These are phyloP conservation scores for Thysanoteuthis rhombus DNA, from an alignment of 2,888 invertebrate genomes.

Conservation along the genomic window DNA sequence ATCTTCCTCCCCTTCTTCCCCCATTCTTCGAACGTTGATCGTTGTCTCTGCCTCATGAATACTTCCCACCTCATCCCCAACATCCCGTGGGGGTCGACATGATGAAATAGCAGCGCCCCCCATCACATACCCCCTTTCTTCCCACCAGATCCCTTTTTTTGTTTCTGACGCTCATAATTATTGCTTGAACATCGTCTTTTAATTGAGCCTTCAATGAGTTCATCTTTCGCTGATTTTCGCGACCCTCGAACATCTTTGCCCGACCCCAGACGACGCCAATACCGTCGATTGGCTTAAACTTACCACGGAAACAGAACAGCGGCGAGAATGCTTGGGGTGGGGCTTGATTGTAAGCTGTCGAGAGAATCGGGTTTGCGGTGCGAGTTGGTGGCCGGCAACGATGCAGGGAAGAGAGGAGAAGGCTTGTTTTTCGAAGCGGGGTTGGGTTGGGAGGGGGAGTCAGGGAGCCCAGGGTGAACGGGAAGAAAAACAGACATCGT, in stretches of 20 bases:
- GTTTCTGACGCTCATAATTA: background rate
- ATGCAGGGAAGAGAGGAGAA: background rate
- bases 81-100: background rate
- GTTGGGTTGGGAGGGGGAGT: background rate
- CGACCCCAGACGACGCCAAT: background rate
- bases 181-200: background rate
- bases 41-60: background rate
- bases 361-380: background rate
- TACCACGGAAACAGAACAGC: background rate
- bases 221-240: background rate
- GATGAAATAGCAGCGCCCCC: background rate
- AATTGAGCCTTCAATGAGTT: conserved; percentile 12
- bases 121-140: background rate
- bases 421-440: background rate
- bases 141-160: background rate
- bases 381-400: background rate
- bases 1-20: background rate
- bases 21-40: background rate
- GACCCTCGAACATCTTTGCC: background rate
- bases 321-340: background rate
- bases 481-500: background rate
- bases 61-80: background rate
- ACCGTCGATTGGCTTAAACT: background rate
- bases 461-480: background rate
- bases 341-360: background rate